A percentile compares a stretch with the other conserved stretches of the same genome.
These are phyloP conservation scores for Myopa tessellatipennis DNA, from an alignment of 2,888 invertebrate species.

Conservation along the genomic window DNA sequence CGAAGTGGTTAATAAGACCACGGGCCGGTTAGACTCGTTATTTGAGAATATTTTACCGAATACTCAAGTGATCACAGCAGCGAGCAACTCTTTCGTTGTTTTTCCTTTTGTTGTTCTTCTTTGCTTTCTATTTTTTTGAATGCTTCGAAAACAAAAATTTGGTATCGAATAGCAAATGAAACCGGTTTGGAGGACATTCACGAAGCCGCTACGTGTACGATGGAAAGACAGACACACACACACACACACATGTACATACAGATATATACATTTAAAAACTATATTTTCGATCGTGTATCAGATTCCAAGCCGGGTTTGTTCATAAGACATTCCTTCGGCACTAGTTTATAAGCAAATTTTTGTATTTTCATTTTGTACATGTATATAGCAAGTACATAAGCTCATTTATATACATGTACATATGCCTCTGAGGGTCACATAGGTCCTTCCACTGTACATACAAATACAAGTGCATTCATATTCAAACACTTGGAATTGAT, in stretches of 20 bases:
- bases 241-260: background rate
- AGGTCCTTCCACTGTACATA: too few species aligned
- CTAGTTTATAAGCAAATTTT: background rate
- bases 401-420: background rate
- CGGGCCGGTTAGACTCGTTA: slow-evolving; percentile 48
- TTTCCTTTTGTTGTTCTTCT: slow-evolving; percentile 27
- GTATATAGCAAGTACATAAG: background rate
- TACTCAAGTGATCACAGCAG: slow-evolving; percentile 35
- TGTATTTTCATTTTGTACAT: background rate
- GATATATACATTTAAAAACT: too few species aligned
- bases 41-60: slow-evolving; percentile 42
- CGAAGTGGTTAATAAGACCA: slow-evolving; percentile 18
- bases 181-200: slow-evolving; percentile 37
- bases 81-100: slow-evolving; percentile 26
- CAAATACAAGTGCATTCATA: too few species aligned
- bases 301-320: background rate
- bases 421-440: too few species aligned
- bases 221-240: background rate
- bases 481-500: too few species aligned
- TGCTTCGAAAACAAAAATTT: background rate
- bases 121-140: slow-evolving; percentile 12
- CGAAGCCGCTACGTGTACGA: slow-evolving; percentile 18
- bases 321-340: background rate
- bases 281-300: background rate
- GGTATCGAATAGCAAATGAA: background rate